phyloP scores from a whole-genome alignment of 2,797 vertebrate species.

The Botia kubotai region DNA sequence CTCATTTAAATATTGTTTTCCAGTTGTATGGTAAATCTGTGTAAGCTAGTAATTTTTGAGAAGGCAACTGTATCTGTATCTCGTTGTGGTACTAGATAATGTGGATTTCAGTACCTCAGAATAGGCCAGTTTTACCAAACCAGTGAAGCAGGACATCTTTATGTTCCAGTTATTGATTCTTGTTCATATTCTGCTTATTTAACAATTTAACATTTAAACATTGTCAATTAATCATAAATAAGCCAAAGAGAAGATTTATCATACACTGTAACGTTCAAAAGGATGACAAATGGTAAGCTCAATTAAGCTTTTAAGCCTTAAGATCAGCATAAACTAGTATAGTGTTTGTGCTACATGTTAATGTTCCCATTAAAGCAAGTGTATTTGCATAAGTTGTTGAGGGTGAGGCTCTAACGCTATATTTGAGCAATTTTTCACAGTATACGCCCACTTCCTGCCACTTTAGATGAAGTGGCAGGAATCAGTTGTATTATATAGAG shows the following conservation, averaged over 20 bases:
- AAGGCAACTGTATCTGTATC: not conserved
- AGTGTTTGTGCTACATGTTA: not conserved
- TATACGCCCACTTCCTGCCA: conserved; percentile 39
- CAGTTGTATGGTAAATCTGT: no score
- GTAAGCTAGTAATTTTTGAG: no score
- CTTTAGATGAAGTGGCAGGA: no score
- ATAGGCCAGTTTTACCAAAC: no score
- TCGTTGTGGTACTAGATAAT: not conserved
- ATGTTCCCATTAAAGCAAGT: not conserved
- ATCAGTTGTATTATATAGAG: conserved; percentile 7
- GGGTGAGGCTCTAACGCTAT: not conserved
- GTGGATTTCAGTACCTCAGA: not conserved
- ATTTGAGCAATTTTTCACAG: conserved; percentile 4
- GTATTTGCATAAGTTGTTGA: not conserved
- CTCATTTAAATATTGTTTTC: no score
- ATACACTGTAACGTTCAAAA: not conserved
- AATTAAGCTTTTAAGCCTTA: not conserved
- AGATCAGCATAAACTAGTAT: not conserved
- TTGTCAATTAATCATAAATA: not conserved
- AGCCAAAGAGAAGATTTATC: not conserved
- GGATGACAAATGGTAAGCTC: not conserved
- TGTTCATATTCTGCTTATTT: not conserved
- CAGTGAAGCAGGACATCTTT: not conserved
- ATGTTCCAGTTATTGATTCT: not conserved
- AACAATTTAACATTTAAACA: not conserved